Conservation (phyloP, 64 coral and sea anemone genomes). For the Porites australiensis region DNA sequence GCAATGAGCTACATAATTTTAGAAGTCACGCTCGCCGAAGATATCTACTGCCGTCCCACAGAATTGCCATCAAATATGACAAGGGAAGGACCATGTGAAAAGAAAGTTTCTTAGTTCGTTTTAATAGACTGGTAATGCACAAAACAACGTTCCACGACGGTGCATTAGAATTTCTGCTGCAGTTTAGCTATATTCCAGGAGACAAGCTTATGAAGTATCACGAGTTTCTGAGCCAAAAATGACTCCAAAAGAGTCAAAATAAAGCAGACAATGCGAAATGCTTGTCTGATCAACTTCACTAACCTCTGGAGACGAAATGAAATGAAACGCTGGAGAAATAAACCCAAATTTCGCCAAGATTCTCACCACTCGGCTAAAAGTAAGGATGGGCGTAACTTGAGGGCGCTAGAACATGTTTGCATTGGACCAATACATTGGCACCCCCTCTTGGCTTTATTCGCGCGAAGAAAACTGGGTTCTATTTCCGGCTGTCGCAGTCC, state of each 20-base stretch:
- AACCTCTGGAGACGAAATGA: neutral
- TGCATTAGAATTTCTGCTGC: slow-evolving; percentile 8
- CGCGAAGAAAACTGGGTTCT: neutral
- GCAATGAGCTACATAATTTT: neutral
- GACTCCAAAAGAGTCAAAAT: neutral
- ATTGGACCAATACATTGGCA: slow-evolving; percentile 19
- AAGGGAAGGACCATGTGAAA: neutral
- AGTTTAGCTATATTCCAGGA: neutral
- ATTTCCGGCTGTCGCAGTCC: slow-evolving; percentile 6
- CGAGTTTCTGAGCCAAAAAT: neutral
- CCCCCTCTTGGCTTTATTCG: neutral
- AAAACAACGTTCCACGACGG: neutral
- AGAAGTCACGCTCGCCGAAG: neutral
- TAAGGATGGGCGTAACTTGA: slow-evolving; percentile 52
- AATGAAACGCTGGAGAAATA: neutral
- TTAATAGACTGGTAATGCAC: neutral
- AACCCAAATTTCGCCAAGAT: neutral
- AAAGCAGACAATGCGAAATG: neutral
- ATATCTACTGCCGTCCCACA: neutral
- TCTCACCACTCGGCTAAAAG: neutral
- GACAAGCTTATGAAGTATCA: neutral
- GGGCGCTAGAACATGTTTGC: neutral
- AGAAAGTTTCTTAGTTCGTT: neutral
- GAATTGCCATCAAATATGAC: neutral
- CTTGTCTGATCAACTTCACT: neutral